Conservation (phyloP, 2,888 invertebrate genomes). For the Pristionchus mayeri region DNA sequence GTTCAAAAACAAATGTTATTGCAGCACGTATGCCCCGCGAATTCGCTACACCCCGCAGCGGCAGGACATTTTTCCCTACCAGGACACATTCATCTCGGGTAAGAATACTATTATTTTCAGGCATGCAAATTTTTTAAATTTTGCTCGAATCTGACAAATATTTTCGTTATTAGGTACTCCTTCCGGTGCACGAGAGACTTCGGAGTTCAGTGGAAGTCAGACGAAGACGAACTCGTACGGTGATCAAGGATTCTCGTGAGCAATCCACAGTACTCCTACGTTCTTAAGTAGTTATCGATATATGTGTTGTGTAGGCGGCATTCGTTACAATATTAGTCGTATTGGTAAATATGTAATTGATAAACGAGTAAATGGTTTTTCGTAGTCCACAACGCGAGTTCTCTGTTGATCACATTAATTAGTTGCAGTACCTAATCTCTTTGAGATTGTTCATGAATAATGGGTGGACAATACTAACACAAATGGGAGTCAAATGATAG, state of each 20-base stretch:
- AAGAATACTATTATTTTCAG: not conserved
- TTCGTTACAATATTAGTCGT: not conserved
- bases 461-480: too few species aligned
- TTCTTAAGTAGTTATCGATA: not conserved
- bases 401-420: too few species aligned
- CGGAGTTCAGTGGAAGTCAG: not conserved
- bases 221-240: not conserved
- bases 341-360: not conserved
- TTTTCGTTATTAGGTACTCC: slow-evolving; percentile 3
- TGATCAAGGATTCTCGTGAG: slow-evolving; percentile 22
- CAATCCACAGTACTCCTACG: not conserved
- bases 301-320: not conserved
- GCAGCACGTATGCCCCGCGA: slow-evolving; percentile 34
- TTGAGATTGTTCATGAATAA: too few species aligned
- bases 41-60: not conserved
- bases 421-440: too few species aligned
- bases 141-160: not conserved
- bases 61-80: slow-evolving; percentile 7
- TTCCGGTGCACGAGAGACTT: slow-evolving; percentile 2
- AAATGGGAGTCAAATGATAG: too few species aligned
- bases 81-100: slow-evolving; percentile 43
- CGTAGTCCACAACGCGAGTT: not conserved
- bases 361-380: not conserved
- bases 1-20: not conserved
- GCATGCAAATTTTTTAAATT: too few species aligned